Base-by-base conservation (phyloP, 2,888 invertebrate species). In the Thymelicus lineola region DNA sequence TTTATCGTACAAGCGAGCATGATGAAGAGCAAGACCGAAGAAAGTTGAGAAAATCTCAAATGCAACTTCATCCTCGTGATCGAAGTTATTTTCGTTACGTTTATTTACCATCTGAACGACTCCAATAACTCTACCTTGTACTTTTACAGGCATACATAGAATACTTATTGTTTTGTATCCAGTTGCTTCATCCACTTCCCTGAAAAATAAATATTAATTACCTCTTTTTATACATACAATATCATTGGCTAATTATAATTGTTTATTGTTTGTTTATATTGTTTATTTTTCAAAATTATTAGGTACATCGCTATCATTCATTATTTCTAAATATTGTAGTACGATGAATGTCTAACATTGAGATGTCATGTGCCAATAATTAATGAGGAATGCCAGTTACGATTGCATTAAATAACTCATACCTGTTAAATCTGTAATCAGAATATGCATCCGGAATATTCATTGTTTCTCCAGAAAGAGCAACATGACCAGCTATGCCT, bases 61-160 rank as follows among this genome's bases (percentile, higher is more conserved):
- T 0, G 97, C 96, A 68, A 96, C 96, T 83, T 97, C 97, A 79
- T 98, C 98, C 59, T 96, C 95, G 79, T 87, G 91, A 6, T 92
- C 92, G 87, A 95, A 97, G 14, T 76, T 77, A 83, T 74, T 84
- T 0, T 94, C 95, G n/a, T 89, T 87, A 17, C 94, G 90, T 80
- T 96, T 96, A 77, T 96, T 96, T 0, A 98, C 97, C 97, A 98
- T 98, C 89, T 98, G 97, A 0, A 98, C 97, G 0, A 98, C 97
- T 1, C 97, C 97, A 72, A 98, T 97, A 9, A 97, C 95, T 72
- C 94, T 95, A 46, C 96, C 96, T 71, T 97, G 92, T 17, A 97
- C 97, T 86, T 96, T 97, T 55, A 98, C 96, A 0, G 98, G 98
- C 97, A 98, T 97, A 85, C 97, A 97, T 0, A 98, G 94, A 55